Evolutionary conservation across 2,113 vertebrate species (phyloP).

Genomic region (Panthera uncia): DNA sequence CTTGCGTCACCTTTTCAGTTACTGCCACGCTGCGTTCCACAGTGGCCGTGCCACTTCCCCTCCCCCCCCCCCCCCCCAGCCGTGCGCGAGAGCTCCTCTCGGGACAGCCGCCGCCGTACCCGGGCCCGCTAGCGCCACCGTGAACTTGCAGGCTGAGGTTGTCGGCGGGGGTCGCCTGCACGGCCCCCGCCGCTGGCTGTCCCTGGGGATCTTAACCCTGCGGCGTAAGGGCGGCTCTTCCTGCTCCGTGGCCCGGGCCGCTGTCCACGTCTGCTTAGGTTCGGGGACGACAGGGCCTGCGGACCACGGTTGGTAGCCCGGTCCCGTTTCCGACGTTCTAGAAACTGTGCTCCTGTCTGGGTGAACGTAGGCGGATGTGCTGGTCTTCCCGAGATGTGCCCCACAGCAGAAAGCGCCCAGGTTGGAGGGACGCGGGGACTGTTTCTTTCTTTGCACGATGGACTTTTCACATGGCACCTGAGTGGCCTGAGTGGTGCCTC

Average conservation of each 20-base stretch:
- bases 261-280: rapidly evolving
- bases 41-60: rapidly evolving
- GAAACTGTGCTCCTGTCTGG: background rate
- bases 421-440: rapidly evolving
- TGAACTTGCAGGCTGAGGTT: background rate
- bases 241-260: too few relatives aligned
- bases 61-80: background rate
- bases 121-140: rapidly evolving
- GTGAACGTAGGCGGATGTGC: rapidly evolving
- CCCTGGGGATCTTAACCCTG: background rate
- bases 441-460: background rate
- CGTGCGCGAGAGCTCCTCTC: background rate
- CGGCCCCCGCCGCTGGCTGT: background rate
- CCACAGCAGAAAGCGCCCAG: background rate
- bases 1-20: rapidly evolving
- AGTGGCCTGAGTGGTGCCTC: background rate
- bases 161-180: rapidly evolving
- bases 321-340: background rate
- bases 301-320: background rate
- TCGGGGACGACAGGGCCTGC: rapidly evolving
- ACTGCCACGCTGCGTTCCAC: rapidly evolving
- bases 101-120: background rate
- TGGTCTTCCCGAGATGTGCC: rapidly evolving
- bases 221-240: rapidly evolving
- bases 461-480: background rate